Evolutionary conservation across 2,888 invertebrate genomes (phyloP), one percentile per base, ranked within the genome.

Genomic region (Pterostichus niger): DNA sequence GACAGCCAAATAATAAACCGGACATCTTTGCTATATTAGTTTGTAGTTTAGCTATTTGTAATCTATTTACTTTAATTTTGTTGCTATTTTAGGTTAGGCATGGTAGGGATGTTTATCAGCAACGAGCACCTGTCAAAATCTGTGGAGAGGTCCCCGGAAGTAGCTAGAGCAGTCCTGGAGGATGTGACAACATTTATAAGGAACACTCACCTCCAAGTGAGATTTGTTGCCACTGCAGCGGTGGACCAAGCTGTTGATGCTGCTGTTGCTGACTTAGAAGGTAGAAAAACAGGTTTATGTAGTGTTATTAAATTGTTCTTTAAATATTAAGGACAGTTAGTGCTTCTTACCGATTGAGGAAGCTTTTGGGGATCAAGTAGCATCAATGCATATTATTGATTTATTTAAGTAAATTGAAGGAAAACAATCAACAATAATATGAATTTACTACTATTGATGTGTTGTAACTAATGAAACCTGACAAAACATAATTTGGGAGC

Each of bases 121-220:
- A 94, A 94, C 88, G 93, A 93, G 87, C 92, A 93, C 85, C 90
- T 93, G 82, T 91, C 92, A 64, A 88, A 89, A 81, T 92, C 93
- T 31, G 90, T 94, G 84, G 90, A 91, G 83, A 91, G 90, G 87
- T 90, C 92, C 77, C 92, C 93, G 56, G 89, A 90, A 84, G 91
- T 92, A 84, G 88, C 92, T 80, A 90, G 92, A 86, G 91, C 92
- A 15, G 92, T 93, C 46, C 90, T 94, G 73, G 91, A 92, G 85
- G 94, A 94, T 88, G 88, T 93, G 76, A 91, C 92, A 87, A 91
- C 92, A 81, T 94, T 93, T 87, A 90, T 94, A 82, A 90, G 91
- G 86, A 93, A 93, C 86, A 92, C 93, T n/a, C 92, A 93, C 86
- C 90, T 91, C 88, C 93, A 94, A 89, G 91, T 94, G 85, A 91